phyloP scores from a whole-genome alignment of 2,888 invertebrate species.

The Noctua janthe region DNA sequence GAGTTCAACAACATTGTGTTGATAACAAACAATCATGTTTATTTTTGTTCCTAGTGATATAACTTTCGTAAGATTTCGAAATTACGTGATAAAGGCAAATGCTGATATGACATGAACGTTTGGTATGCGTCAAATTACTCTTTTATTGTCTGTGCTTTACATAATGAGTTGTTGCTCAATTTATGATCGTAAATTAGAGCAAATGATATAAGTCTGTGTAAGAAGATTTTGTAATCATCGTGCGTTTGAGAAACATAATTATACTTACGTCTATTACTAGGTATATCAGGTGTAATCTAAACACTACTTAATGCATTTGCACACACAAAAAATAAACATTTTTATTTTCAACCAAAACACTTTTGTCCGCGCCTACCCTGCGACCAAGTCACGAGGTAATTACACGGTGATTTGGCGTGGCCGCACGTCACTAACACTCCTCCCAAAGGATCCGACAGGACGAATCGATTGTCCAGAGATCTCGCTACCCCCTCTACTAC shows the following conservation, averaged over 20 bases:
- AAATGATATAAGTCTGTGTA: background rate
- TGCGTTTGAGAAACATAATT: background rate
- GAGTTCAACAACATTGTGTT: slow-evolving; percentile 69
- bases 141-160: slow-evolving; percentile 17
- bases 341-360: slow-evolving; percentile 25
- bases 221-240: background rate
- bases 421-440: slow-evolving; percentile 62
- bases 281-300: too few species aligned
- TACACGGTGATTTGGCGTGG: slow-evolving; percentile 77
- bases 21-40: slow-evolving; percentile 49
- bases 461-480: slow-evolving; percentile 64
- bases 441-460: slow-evolving; percentile 70
- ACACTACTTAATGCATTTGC: background rate
- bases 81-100: slow-evolving; percentile 36
- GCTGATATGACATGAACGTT: slow-evolving; percentile 27
- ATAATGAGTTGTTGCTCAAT: slow-evolving; percentile 35
- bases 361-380: slow-evolving; percentile 66
- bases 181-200: slow-evolving; percentile 9
- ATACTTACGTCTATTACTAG: background rate
- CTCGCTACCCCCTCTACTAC: slow-evolving; percentile 41
- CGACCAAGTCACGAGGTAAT: slow-evolving; percentile 71
- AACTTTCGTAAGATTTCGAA: slow-evolving; percentile 55
- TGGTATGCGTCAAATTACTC: slow-evolving; percentile 38
- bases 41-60: slow-evolving; percentile 39
- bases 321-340: background rate